phyloP scores from a whole-genome alignment of 2,888 invertebrate genomes.

The Erynnis tages region DNA sequence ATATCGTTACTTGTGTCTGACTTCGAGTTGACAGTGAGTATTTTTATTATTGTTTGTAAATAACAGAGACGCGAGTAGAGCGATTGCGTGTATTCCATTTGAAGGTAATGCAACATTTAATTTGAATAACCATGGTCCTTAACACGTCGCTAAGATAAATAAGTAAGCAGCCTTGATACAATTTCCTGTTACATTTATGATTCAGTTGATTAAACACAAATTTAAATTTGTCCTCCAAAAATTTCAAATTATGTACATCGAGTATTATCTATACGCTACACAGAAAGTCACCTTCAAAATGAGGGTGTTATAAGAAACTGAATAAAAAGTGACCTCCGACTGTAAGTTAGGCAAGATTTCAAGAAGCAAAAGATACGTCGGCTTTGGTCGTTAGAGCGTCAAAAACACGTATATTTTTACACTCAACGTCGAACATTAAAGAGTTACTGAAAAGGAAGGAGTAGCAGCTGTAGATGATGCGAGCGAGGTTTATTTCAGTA shows the following conservation, averaged over 20 bases:
- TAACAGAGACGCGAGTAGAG: slow-evolving; percentile 1
- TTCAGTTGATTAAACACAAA: slow-evolving; percentile 8
- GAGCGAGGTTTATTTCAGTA: slow-evolving; percentile 30
- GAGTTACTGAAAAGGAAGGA: slow-evolving; percentile 50
- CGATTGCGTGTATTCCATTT: too few species aligned
- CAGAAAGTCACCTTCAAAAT: slow-evolving; percentile 13
- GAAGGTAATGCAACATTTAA: neutral
- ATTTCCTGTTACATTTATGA: slow-evolving; percentile 18
- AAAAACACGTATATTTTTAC: slow-evolving; percentile 61
- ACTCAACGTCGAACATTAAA: slow-evolving; percentile 54
- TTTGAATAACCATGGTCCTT: neutral
- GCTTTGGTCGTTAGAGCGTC: slow-evolving; percentile 45
- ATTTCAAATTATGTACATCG: neutral
- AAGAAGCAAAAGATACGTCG: slow-evolving; percentile 42
- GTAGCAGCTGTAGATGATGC: slow-evolving; percentile 44
- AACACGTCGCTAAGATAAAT: slow-evolving; percentile 6
- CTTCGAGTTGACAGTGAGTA: slow-evolving; percentile 23
- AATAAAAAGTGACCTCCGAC: slow-evolving; percentile 19
- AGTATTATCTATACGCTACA: slow-evolving; percentile 4
- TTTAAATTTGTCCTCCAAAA: slow-evolving; percentile 7
- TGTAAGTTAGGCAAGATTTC: slow-evolving; percentile 23
- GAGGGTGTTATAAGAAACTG: slow-evolving; percentile 10
- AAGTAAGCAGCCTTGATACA: slow-evolving; percentile 18
- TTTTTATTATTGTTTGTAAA: slow-evolving; percentile 21
- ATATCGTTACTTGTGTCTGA: slow-evolving; percentile 30